Conservation (phyloP, 2,113 vertebrate genomes). For the Gila orcuttii region DNA sequence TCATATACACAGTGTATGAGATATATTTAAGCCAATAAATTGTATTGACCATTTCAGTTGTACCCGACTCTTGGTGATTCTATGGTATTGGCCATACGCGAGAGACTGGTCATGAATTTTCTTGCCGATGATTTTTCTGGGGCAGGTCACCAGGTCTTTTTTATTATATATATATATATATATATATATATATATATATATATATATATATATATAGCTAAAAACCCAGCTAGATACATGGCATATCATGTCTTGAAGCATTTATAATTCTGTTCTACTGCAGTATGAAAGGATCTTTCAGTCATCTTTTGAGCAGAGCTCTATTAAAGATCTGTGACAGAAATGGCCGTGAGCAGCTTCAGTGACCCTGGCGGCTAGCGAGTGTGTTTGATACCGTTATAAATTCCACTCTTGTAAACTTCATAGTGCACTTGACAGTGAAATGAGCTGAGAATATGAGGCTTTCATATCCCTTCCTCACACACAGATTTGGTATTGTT, state of each 20-base stretch:
- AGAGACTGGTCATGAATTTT: too few relatives aligned
- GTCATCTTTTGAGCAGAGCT: neutral
- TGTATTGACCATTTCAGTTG: too few relatives aligned
- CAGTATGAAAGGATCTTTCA: neutral
- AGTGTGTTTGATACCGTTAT: conserved; percentile 30
- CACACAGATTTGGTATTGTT: neutral
- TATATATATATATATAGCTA: neutral
- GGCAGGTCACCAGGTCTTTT: too few relatives aligned
- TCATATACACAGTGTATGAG: too few relatives aligned
- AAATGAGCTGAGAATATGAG: conserved; percentile 3
- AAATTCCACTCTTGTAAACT: conserved; percentile 44
- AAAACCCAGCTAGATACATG: neutral
- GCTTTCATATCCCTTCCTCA: neutral
- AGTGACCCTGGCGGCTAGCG: conserved; percentile 24
- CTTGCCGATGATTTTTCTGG: too few relatives aligned
- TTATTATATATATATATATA: too few relatives aligned
- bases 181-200: too few relatives aligned
- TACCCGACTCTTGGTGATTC: too few relatives aligned
- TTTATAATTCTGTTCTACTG: neutral
- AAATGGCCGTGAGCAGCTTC: conserved; percentile 19
- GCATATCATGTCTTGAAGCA: neutral
- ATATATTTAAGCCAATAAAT: too few relatives aligned
- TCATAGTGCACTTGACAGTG: conserved; percentile 39
- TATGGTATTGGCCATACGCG: too few relatives aligned
- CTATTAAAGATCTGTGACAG: conserved; percentile 21